Percentiles rank a stretch among this genome's conserved stretches.
Evolutionary conservation across 2,888 invertebrate genomes (phyloP).

Genomic region (Glaucopsyche alexis): DNA sequence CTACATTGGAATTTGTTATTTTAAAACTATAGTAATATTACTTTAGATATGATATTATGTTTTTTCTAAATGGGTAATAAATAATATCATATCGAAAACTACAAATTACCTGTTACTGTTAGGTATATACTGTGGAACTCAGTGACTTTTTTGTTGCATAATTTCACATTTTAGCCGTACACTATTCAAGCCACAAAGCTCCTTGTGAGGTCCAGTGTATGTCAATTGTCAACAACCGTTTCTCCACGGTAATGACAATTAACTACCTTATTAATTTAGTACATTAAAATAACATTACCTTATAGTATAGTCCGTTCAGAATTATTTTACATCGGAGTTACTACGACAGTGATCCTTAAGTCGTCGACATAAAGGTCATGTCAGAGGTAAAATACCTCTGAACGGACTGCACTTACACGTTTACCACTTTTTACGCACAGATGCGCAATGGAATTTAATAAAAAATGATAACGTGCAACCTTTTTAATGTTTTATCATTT

Average conservation of each 20-base stretch:
- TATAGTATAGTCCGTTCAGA: background rate
- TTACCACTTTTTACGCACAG: background rate
- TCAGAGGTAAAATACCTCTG: too few relatives aligned
- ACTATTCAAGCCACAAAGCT: background rate
- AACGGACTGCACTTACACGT: too few relatives aligned
- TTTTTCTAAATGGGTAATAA: too few relatives aligned
- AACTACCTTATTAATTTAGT: background rate
- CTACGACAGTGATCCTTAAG: background rate
- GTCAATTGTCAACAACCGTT: background rate
- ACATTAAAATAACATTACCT: constrained; percentile 13
- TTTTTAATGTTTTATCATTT: background rate
- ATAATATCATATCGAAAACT: too few relatives aligned
- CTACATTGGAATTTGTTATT: too few relatives aligned
- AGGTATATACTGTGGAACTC: too few relatives aligned
- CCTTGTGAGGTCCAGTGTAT: constrained; percentile 5
- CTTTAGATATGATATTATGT: too few relatives aligned
- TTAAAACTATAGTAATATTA: too few relatives aligned
- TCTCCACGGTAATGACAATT: constrained; percentile 3
- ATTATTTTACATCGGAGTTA: background rate
- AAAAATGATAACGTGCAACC: constrained; percentile 11
- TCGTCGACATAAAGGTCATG: too few relatives aligned
- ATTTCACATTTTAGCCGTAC: background rate
- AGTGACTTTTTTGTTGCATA: background rate
- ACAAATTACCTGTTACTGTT: too few relatives aligned
- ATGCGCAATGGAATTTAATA: constrained; percentile 10